Evolutionary conservation across 2,113 vertebrate genomes (phyloP).

Genomic region (Neodontobutis hainanensis): DNA sequence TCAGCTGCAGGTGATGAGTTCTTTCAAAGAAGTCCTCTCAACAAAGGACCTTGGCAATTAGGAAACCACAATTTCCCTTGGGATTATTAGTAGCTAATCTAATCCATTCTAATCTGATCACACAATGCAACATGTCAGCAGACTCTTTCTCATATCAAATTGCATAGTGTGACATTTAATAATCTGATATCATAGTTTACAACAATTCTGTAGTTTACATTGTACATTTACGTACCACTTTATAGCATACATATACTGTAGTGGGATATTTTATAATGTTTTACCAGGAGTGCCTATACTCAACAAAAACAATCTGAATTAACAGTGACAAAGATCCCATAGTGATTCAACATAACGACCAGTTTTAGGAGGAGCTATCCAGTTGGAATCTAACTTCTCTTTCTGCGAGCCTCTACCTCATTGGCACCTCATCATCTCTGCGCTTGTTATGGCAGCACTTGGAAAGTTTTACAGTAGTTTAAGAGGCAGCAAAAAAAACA

Average conservation of each 20-base stretch:
- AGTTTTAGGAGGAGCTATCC: slow-evolving; percentile 44
- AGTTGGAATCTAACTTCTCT: slow-evolving; percentile 39
- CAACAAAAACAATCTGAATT: slow-evolving; percentile 30
- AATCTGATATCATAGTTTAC: not conserved
- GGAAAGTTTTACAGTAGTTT: slow-evolving; percentile 29
- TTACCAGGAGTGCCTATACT: not conserved
- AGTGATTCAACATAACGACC: slow-evolving; percentile 46
- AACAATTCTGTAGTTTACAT: no score
- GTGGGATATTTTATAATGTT: not conserved
- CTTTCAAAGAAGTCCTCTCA: no score
- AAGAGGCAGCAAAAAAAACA: slow-evolving; percentile 19
- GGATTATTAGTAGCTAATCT: no score
- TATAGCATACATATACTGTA: not conserved
- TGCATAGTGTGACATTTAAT: not conserved
- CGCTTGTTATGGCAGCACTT: slow-evolving; percentile 35
- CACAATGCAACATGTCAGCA: no score
- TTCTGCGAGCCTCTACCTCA: slow-evolving; percentile 50
- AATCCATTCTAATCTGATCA: no score
- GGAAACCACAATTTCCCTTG: no score
- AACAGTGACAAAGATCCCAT: slow-evolving; percentile 50
- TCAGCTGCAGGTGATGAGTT: no score
- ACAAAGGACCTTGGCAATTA: no score
- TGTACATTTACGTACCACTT: not conserved
- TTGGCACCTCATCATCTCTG: slow-evolving; percentile 63
- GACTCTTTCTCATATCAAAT: no score